Evolutionary conservation across 2,113 vertebrate species (phyloP), one percentile per base, ranked within the genome.

Genomic region (Myotis yumanensis): DNA sequence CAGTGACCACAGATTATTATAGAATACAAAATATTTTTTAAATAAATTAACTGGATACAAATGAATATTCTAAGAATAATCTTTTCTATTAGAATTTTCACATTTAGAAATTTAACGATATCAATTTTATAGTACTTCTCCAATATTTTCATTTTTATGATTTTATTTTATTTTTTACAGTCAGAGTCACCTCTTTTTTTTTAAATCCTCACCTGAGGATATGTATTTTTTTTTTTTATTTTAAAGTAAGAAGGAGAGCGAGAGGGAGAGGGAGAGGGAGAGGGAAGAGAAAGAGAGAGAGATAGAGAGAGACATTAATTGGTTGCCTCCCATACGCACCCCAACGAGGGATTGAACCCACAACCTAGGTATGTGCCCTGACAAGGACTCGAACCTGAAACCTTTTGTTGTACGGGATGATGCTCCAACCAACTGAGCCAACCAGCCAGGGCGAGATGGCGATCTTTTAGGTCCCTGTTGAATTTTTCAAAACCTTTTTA

Each of bases 1-100:
- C 46, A 81, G 28, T 83, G 52, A 69, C 4, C 11, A 23, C 14
- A 57, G 28, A 77, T 77, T 76, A 89, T 51, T 66, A 77, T 30
- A 66, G 37, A 77, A 66, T 11, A n/a, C 14, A 66, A 93, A 62
- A 9, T 71, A 28, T 52, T 72, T 77, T 37, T 81, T 28, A 79
- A 37, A n/a, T 68, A 83, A 46, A 40, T 84, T 81, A 91, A 51
- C 14, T 64, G 46, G 43, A 25, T 81, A 57, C 30, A 62, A 51
- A 94, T 69, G 43, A 89, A 46, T 87, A 90, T 66, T 66, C 17
- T 73, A 75, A 71, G 51, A 86, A 7, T 37, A 35, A 59, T 80
- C 7, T 89, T 90, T 23, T 91, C 11, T 72, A 73, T 11, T 69
- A 66, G 23, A 92, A 75, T 88, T 75, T 87, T 93, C 79, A 79